phyloP scores from a whole-genome alignment of 1,140 invertebrate species.

The Bombus superbus region DNA sequence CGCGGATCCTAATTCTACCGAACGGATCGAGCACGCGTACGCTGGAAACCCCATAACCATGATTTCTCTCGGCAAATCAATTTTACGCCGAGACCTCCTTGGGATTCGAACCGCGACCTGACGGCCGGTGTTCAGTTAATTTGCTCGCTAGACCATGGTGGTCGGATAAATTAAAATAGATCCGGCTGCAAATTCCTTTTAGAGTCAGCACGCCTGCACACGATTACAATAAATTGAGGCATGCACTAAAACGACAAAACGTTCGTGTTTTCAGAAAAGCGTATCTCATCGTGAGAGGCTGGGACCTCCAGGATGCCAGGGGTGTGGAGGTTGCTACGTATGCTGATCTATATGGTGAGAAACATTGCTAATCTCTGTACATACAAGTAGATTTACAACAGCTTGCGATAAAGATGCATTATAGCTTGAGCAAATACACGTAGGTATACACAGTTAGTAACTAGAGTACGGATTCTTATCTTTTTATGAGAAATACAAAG shows the following conservation, averaged over 20 bases:
- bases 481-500: too few relatives aligned
- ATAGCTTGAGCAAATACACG: too few relatives aligned
- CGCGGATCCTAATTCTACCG: slow-evolving; percentile 45
- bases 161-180: slow-evolving; percentile 77
- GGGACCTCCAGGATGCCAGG: slow-evolving; percentile 82
- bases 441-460: too few relatives aligned
- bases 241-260: slow-evolving; percentile 8
- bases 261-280: slow-evolving; percentile 74
- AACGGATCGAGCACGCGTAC: slow-evolving; percentile 13
- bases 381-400: too few relatives aligned
- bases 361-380: background rate
- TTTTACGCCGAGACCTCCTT: slow-evolving; percentile 78
- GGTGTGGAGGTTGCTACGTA: slow-evolving; percentile 81
- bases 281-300: slow-evolving; percentile 81
- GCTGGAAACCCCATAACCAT: slow-evolving; percentile 58
- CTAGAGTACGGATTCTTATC: too few relatives aligned
- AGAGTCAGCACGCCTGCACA: slow-evolving; percentile 1
- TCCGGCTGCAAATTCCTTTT: slow-evolving; percentile 69
- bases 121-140: slow-evolving; percentile 77
- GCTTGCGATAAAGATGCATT: too few relatives aligned
- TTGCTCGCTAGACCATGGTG: slow-evolving; percentile 78
- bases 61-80: slow-evolving; percentile 75
- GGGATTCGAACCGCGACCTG: slow-evolving; percentile 77
- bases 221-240: slow-evolving; percentile 11
- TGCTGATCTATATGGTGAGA: slow-evolving; percentile 82